These are phyloP conservation scores for Numenius phaeopus DNA, from an alignment of 2,797 vertebrate genomes.

Conservation along the genomic window DNA sequence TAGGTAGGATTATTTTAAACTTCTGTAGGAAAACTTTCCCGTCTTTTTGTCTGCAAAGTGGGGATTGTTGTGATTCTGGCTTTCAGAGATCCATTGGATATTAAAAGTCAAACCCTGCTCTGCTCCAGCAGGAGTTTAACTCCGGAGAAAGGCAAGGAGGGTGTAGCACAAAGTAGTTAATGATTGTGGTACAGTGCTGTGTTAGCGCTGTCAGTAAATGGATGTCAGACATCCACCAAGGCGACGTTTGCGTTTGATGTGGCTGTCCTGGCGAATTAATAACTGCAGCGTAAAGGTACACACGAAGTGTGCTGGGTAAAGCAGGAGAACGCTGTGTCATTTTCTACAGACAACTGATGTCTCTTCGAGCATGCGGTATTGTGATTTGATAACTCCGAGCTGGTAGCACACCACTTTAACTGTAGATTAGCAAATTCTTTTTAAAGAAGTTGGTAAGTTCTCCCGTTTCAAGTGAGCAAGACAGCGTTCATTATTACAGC, in stretches of 20 bases:
- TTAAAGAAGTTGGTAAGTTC: conserved; percentile 64
- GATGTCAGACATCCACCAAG: background rate
- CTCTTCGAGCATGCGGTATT: background rate
- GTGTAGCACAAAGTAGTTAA: background rate
- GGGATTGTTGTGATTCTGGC: background rate
- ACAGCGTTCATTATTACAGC: conserved; percentile 62
- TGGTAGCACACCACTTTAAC: conserved; percentile 16
- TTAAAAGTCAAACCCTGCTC: background rate
- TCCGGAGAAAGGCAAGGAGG: background rate
- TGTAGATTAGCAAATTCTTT: conserved; percentile 54
- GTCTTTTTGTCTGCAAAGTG: background rate
- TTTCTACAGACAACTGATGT: background rate
- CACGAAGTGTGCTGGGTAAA: background rate
- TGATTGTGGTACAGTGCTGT: background rate
- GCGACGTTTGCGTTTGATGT: background rate
- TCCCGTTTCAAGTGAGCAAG: conserved; percentile 55
- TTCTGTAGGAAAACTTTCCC: conserved; percentile 19
- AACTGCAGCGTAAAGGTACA: conserved; percentile 2
- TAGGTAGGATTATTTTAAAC: conserved; percentile 33
- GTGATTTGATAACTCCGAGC: background rate
- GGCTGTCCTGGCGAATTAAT: background rate
- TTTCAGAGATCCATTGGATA: background rate
- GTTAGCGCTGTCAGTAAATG: background rate
- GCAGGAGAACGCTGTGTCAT: conserved; percentile 39
- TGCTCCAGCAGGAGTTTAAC: background rate